phyloP scores from a whole-genome alignment of 2,888 invertebrate species.

The Oxyscelio sp. region DNA sequence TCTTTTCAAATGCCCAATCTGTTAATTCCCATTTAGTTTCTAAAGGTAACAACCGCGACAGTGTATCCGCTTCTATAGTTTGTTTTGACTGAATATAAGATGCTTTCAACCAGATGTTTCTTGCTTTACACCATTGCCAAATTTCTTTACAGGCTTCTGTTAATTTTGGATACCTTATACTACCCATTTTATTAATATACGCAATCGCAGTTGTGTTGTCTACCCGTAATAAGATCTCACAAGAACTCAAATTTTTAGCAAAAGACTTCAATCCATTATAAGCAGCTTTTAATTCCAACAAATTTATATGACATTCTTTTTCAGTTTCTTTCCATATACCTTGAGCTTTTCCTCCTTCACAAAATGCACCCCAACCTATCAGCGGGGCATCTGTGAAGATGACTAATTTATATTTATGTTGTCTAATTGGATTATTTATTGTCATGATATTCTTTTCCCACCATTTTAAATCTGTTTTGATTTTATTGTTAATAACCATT shows the following conservation, averaged over 20 bases:
- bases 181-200: constrained; percentile 46
- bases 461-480: constrained; percentile 57
- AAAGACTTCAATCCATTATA: constrained; percentile 37
- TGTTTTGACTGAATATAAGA: constrained; percentile 41
- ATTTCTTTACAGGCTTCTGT: constrained; percentile 27
- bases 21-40: constrained; percentile 63
- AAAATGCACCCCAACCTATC: constrained; percentile 64
- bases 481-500: background rate
- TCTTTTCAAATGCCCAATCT: constrained; percentile 47
- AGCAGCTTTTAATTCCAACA: no score
- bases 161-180: constrained; percentile 33
- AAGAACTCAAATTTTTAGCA: no score
- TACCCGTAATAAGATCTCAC: no score
- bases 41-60: constrained; percentile 18
- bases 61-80: constrained; percentile 22
- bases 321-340: constrained; percentile 26
- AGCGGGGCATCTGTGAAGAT: constrained; percentile 70
- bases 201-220: constrained; percentile 44
- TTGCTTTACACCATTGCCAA: constrained; percentile 52
- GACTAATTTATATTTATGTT: constrained; percentile 22
- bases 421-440: constrained; percentile 33
- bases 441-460: constrained; percentile 43
- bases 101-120: constrained; percentile 29
- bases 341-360: constrained; percentile 2
- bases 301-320: constrained; percentile 37